These are phyloP conservation scores for Choloepus hoffmanni DNA, from an alignment of 2,113 vertebrate genomes.

Conservation along the genomic window DNA sequence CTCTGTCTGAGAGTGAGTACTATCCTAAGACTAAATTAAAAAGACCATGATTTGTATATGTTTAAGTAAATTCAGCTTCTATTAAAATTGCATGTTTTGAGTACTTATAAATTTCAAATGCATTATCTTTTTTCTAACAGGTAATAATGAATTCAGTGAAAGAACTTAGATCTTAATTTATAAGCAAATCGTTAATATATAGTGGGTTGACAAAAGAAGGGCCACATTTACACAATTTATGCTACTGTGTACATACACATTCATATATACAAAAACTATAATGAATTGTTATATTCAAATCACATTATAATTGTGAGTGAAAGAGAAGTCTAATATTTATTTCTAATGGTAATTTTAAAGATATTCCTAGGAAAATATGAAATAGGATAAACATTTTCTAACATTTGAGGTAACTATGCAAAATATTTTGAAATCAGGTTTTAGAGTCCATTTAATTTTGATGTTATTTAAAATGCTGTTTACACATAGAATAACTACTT, in stretches of 20 bases:
- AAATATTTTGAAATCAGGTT: constrained; percentile 66
- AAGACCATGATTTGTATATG: not conserved
- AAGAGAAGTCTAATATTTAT: constrained; percentile 26
- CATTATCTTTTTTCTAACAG: not conserved
- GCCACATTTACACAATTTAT: not conserved
- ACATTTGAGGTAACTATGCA: constrained; percentile 40
- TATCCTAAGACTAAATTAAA: constrained; percentile 19
- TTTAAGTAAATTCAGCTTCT: not conserved
- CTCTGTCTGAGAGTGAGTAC: not conserved
- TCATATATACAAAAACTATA: not conserved
- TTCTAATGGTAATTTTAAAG: constrained; percentile 34
- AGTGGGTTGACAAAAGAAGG: not conserved
- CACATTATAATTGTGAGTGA: not conserved
- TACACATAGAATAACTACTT: constrained; percentile 61
- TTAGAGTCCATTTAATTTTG: constrained; percentile 62
- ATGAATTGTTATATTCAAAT: not conserved
- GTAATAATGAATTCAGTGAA: not conserved
- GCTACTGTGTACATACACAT: not conserved
- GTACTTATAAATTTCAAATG: not conserved
- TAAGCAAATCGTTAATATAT: not conserved
- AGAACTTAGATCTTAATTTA: not conserved
- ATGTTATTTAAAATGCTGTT: constrained; percentile 70
- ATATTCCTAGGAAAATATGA: not conserved
- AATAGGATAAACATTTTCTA: constrained; percentile 36
- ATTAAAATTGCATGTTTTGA: not conserved